These are phyloP conservation scores for Eudemis profundana DNA, from an alignment of 2,888 invertebrate species.

Conservation along the genomic window DNA sequence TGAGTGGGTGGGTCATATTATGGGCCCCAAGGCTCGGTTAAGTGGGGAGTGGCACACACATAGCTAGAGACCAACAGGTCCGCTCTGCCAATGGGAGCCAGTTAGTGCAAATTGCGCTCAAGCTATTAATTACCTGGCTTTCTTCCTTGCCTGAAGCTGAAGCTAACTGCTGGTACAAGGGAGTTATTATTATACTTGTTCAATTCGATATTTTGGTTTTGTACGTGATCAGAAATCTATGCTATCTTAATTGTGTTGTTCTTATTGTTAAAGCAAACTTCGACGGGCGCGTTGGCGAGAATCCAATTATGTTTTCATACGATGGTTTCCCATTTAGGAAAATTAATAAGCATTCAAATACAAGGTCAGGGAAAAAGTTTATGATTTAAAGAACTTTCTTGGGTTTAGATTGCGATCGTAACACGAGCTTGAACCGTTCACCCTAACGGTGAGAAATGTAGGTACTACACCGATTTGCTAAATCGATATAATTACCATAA, in stretches of 20 bases:
- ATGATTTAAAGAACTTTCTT: conserved; percentile 34
- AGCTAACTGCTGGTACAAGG: conserved; percentile 16
- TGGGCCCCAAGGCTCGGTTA: conserved; percentile 28
- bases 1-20: conserved; percentile 37
- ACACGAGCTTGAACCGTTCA: conserved; percentile 34
- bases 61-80: conserved; percentile 57
- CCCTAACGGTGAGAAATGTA: conserved; percentile 28
- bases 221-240: conserved; percentile 28
- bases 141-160: conserved; percentile 45
- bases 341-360: conserved; percentile 33
- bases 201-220: conserved; percentile 16
- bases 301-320: conserved; percentile 14
- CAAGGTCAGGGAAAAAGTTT: conserved; percentile 32
- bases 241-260: conserved; percentile 3
- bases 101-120: conserved; percentile 53
- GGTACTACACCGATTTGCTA: conserved; percentile 21
- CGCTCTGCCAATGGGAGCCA: conserved; percentile 45
- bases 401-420: conserved; percentile 29
- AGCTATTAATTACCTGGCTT: conserved; percentile 60
- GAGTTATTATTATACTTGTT: conserved; percentile 22
- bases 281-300: conserved; percentile 2
- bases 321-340: conserved; percentile 27
- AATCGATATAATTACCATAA: conserved; percentile 30
- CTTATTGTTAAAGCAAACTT: conserved; percentile 7
- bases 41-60: not conserved